A percentile compares a stretch with the other conserved stretches of the same genome.
Evolutionary conservation across 2,113 vertebrate genomes (phyloP).

Genomic region (Machaerirhynchus nigripectus): DNA sequence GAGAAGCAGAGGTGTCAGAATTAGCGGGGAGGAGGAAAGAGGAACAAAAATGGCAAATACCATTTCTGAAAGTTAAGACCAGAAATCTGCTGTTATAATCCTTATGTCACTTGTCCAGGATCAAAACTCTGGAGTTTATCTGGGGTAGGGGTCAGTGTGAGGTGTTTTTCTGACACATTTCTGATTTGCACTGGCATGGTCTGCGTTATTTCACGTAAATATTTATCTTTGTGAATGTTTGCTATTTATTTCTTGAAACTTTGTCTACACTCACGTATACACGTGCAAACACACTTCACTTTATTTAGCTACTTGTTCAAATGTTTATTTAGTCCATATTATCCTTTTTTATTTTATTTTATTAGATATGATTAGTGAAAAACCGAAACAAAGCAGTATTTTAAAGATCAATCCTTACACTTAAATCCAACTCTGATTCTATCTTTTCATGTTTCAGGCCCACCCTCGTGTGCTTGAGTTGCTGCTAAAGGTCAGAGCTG

Average conservation of each 20-base stretch:
- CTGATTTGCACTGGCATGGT: not conserved
- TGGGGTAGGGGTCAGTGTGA: not conserved
- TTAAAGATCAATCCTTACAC: not conserved
- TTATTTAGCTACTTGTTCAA: not conserved
- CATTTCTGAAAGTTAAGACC: not conserved
- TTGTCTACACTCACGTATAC: not conserved
- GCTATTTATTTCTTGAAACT: not conserved
- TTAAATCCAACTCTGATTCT: not conserved
- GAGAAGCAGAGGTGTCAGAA: not conserved
- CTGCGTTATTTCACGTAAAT: not conserved
- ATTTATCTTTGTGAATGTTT: not conserved
- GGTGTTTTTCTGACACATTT: not conserved
- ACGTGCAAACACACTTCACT: not conserved
- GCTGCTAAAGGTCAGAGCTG: not conserved
- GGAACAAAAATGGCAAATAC: not conserved
- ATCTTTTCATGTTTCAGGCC: not conserved
- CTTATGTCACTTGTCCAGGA: not conserved
- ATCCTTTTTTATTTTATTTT: not conserved
- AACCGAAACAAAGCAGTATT: rapidly evolving
- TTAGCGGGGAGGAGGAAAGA: rapidly evolving
- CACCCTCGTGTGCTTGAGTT: not conserved
- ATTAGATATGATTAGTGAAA: not conserved
- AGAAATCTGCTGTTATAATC: not conserved
- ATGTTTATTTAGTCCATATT: not conserved
- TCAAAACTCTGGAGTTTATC: not conserved